Percentiles rank a stretch among this genome's conserved stretches.
Conservation (phyloP, 2,888 invertebrate genomes). For the Harpagoxenus sublaevis region DNA sequence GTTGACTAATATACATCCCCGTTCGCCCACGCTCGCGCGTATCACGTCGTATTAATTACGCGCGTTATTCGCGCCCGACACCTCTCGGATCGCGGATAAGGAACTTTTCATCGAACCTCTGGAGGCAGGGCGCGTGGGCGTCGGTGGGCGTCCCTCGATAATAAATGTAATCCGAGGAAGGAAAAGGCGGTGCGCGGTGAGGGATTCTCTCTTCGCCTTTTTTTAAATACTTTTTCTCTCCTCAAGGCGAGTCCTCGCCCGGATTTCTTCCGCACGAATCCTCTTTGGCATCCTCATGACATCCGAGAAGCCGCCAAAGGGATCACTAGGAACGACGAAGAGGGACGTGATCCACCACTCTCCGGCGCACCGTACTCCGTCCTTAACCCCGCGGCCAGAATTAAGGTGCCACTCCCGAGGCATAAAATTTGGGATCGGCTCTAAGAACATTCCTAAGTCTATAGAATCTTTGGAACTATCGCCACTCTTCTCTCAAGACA, state of each 20-base stretch:
- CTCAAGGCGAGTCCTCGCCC: conserved; percentile 30
- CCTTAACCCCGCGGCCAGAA: conserved; percentile 66
- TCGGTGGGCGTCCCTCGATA: conserved; percentile 68
- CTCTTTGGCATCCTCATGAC: conserved; percentile 52
- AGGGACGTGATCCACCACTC: conserved; percentile 53
- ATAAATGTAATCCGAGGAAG: conserved; percentile 64
- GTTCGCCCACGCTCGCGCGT: conserved; percentile 35
- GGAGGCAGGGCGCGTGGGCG: conserved; percentile 24
- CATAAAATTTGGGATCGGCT: conserved; percentile 24
- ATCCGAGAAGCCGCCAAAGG: conserved; percentile 72
- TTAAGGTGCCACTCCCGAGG: conserved; percentile 12
- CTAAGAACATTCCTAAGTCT: not conserved
- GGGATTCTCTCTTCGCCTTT: not conserved
- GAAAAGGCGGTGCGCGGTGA: conserved; percentile 31
- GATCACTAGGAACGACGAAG: conserved; percentile 68
- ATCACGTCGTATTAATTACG: conserved; percentile 49
- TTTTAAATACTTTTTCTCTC: not conserved
- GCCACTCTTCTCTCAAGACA: not conserved
- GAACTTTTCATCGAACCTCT: conserved; percentile 46
- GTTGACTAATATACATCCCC: conserved; percentile 39
- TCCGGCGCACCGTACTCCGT: conserved; percentile 61
- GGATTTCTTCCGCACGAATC: conserved; percentile 61
- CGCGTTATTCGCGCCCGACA: conserved; percentile 45
- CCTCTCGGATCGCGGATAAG: conserved; percentile 47
- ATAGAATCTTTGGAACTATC: not conserved